Conservation (phyloP, 2,888 invertebrate genomes). For the Rambutsinella grinnellia region DNA sequence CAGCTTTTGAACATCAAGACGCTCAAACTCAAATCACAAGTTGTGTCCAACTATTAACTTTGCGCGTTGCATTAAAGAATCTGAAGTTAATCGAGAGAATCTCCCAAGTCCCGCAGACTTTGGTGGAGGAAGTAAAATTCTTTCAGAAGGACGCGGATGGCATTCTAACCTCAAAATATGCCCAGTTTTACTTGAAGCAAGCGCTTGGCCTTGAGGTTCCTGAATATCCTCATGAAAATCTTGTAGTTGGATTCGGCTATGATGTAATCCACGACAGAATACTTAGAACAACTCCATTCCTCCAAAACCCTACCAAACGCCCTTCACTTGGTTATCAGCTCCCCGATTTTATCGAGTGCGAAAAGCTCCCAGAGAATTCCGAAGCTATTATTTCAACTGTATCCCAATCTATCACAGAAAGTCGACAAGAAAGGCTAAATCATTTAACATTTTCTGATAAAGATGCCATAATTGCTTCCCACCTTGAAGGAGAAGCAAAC, state of each 20-base stretch:
- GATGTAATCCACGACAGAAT: constrained; percentile 12
- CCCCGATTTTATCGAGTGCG: constrained; percentile 29
- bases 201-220: constrained; percentile 20
- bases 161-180: constrained; percentile 18
- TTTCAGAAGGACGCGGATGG: constrained; percentile 23
- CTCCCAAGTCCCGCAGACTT: constrained; percentile 34
- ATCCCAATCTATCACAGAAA: background rate
- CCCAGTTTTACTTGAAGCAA: constrained; percentile 13
- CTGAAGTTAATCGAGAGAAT: background rate
- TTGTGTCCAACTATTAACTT: constrained; percentile 1
- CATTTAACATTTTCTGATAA: constrained; percentile 4
- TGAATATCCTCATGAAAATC: constrained; percentile 8
- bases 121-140: constrained; percentile 3
- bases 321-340: constrained; percentile 24
- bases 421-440: constrained; percentile 1
- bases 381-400: constrained; percentile 13
- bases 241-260: constrained; percentile 38
- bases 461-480: background rate
- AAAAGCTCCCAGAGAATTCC: constrained; percentile 1
- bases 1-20: constrained; percentile 15
- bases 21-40: constrained; percentile 8
- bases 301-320: background rate
- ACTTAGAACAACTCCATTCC: constrained; percentile 16
- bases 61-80: constrained; percentile 9
- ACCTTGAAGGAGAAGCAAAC: constrained; percentile 8